A percentile compares a stretch with the other conserved stretches of the same genome.
These are phyloP conservation scores for Rhyacophila brunnea DNA, from an alignment of 1,140 invertebrate species.

Conservation along the genomic window DNA sequence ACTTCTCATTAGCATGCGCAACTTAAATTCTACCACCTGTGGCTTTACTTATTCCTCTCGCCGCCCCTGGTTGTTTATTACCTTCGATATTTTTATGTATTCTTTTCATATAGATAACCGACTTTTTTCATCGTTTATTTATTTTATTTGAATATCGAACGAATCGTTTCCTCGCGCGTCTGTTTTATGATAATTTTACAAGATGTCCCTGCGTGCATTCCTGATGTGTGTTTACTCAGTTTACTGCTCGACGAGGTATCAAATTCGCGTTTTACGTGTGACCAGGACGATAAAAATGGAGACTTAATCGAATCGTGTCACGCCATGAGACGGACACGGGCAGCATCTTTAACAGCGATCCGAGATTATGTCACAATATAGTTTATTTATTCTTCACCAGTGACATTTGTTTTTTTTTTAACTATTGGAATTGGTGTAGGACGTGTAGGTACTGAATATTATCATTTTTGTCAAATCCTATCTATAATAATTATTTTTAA, in stretches of 20 bases:
- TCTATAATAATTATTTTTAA: too few species aligned
- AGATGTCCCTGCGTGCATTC: not conserved
- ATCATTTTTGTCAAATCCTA: too few species aligned
- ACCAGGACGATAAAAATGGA: constrained; percentile 22
- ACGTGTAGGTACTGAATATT: too few species aligned
- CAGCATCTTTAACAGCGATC: too few species aligned
- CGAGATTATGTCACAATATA: too few species aligned
- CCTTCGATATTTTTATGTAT: not conserved
- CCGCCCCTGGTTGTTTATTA: not conserved
- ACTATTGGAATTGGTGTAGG: too few species aligned
- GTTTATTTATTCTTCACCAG: too few species aligned
- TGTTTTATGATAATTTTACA: constrained; percentile 14
- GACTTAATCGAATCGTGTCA: too few species aligned
- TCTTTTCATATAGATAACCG: not conserved
- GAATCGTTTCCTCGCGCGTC: not conserved
- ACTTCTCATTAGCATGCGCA: not conserved
- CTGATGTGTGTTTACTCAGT: constrained; percentile 2
- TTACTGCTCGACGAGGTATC: constrained; percentile 12
- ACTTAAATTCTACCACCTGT: not conserved
- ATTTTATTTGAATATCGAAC: constrained; percentile 9
- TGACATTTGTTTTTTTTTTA: too few species aligned
- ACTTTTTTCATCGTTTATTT: not conserved
- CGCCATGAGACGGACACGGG: too few species aligned
- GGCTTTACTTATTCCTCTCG: not conserved
- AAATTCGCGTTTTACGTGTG: constrained; percentile 31